phyloP scores from a whole-genome alignment of 2,888 invertebrate species.

The Galerucella pusilla region DNA sequence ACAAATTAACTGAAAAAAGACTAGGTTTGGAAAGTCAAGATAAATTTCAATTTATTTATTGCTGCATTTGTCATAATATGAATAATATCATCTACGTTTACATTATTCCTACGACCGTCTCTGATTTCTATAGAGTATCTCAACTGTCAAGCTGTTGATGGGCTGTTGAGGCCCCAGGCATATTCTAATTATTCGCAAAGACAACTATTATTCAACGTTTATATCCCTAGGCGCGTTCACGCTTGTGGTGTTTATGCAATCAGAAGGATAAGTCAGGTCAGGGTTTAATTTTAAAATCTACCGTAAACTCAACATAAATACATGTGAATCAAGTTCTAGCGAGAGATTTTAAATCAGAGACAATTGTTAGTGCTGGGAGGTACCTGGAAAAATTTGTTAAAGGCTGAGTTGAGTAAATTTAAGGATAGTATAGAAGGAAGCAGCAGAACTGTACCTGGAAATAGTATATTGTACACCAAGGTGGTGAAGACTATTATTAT shows the following conservation, averaged over 20 bases:
- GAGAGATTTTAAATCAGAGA: too few relatives aligned
- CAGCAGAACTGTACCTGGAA: too few relatives aligned
- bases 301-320: too few relatives aligned
- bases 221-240: conserved; percentile 20
- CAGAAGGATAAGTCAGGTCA: neutral
- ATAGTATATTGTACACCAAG: too few relatives aligned
- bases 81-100: neutral
- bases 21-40: too few relatives aligned
- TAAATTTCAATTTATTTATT: neutral
- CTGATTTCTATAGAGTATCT: conserved; percentile 14
- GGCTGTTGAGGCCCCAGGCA: conserved; percentile 49
- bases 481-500: too few relatives aligned
- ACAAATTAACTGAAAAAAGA: too few relatives aligned
- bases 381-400: too few relatives aligned
- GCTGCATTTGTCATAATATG: neutral
- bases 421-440: too few relatives aligned
- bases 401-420: too few relatives aligned
- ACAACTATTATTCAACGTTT: conserved; percentile 57
- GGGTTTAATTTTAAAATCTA: neutral
- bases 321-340: too few relatives aligned
- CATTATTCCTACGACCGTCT: conserved; percentile 6
- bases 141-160: conserved; percentile 47
- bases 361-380: too few relatives aligned
- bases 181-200: conserved; percentile 58
- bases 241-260: conserved; percentile 18